Evolutionary conservation across 2,797 vertebrate species (phyloP).

Genomic region (Lepilemur ruficaudatus): DNA sequence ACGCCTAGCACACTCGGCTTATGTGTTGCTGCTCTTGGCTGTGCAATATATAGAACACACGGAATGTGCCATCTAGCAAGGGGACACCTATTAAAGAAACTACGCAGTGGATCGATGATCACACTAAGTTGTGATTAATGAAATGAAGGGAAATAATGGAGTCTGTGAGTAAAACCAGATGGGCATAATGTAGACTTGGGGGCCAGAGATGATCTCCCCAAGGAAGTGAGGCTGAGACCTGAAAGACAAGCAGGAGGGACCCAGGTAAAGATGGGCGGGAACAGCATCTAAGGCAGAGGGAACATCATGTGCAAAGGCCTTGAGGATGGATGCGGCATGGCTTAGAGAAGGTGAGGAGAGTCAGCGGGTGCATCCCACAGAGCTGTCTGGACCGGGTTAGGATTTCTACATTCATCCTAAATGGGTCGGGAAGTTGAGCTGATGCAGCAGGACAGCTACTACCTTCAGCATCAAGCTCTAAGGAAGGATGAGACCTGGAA

Average conservation of each 20-base stretch:
- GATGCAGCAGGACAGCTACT: background rate
- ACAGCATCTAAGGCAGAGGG: background rate
- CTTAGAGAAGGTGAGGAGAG: background rate
- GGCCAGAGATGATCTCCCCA: background rate
- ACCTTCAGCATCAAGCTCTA: background rate
- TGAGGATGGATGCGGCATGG: no score
- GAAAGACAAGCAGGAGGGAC: background rate
- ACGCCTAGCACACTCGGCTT: rapidly evolving
- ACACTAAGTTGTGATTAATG: background rate
- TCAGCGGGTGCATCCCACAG: rapidly evolving
- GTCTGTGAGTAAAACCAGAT: background rate
- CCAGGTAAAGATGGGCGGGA: background rate
- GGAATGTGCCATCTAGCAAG: background rate
- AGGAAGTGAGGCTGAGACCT: background rate
- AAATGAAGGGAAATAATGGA: background rate
- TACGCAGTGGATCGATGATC: background rate
- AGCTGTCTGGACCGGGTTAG: no score
- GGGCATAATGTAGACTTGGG: background rate
- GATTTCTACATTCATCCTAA: background rate
- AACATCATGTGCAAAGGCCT: no score
- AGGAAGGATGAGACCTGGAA: background rate
- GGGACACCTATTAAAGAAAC: background rate
- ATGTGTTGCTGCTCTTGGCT: background rate
- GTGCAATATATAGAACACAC: rapidly evolving
- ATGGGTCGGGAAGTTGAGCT: background rate